Percentiles rank a stretch among this genome's conserved stretches.
Conservation (phyloP, 2,113 vertebrate species). For the Erythrocercus mccallii region DNA sequence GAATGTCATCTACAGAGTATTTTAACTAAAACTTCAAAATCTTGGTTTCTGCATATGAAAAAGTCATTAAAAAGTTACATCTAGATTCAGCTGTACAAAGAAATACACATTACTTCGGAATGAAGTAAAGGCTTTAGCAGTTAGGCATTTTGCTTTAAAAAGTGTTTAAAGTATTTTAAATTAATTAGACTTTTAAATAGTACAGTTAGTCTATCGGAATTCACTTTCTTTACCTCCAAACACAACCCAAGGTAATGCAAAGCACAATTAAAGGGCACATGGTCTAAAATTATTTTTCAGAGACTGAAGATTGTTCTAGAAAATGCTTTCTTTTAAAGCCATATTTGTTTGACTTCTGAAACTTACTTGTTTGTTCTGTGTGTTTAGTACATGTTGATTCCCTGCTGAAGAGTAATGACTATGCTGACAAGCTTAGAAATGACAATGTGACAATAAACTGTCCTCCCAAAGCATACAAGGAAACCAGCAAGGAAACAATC, state of each 20-base stretch:
- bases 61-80: conserved; percentile 77
- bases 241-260: conserved; percentile 66
- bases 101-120: conserved; percentile 74
- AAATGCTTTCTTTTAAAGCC: conserved; percentile 67
- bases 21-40: conserved; percentile 78
- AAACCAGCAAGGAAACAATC: conserved; percentile 75
- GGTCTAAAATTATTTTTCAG: conserved; percentile 59
- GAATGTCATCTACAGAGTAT: conserved; percentile 77
- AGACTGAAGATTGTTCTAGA: conserved; percentile 29
- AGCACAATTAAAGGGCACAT: conserved; percentile 69
- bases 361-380: conserved; percentile 66
- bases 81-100: conserved; percentile 79
- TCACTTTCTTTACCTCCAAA: conserved; percentile 55
- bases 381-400: conserved; percentile 67
- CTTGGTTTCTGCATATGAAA: conserved; percentile 71
- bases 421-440: conserved; percentile 69
- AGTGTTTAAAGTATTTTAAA: conserved; percentile 75
- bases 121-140: conserved; percentile 72
- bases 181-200: conserved; percentile 79
- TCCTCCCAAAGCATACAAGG: conserved; percentile 72
- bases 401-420: conserved; percentile 78
- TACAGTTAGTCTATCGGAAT: conserved; percentile 73
- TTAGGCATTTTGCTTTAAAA: conserved; percentile 73
- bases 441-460: conserved; percentile 74
- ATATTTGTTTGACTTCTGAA: conserved; percentile 65